phyloP scores from a whole-genome alignment of 2,888 invertebrate genomes.

The Platycnemis pennipes region DNA sequence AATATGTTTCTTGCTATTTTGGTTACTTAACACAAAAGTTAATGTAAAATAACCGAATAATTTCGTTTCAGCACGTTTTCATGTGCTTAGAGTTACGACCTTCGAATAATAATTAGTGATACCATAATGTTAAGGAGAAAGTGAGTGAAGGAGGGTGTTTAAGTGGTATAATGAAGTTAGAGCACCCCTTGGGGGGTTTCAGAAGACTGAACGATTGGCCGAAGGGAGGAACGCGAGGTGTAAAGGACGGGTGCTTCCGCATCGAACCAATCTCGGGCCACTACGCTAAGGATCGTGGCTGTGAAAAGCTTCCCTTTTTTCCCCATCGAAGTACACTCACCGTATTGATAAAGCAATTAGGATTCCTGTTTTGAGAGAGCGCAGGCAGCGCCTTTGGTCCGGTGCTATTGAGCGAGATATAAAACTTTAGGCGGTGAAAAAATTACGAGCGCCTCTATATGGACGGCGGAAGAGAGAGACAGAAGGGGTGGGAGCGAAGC shows the following conservation, averaged over 20 bases:
- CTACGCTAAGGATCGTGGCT: background rate
- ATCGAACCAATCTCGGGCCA: background rate
- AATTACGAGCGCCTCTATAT: background rate
- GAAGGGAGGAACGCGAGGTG: too few relatives aligned
- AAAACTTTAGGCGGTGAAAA: background rate
- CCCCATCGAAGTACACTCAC: background rate
- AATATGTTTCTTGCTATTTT: too few relatives aligned
- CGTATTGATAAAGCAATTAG: constrained; percentile 5
- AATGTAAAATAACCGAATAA: too few relatives aligned
- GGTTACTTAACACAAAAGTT: too few relatives aligned
- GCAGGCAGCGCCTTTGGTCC: background rate
- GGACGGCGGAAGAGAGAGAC: background rate
- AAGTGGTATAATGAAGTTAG: too few relatives aligned
- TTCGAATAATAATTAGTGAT: background rate
- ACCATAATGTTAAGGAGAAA: background rate
- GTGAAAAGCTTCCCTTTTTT: background rate
- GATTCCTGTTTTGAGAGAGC: background rate
- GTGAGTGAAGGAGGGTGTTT: too few relatives aligned
- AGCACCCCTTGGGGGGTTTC: too few relatives aligned
- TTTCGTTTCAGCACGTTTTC: too few relatives aligned
- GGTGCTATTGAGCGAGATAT: background rate
- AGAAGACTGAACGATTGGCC: too few relatives aligned
- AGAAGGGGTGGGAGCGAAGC: background rate
- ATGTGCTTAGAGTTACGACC: background rate
- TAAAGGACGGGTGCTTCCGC: background rate